Evolutionary conservation across 2,888 invertebrate genomes (phyloP).

Genomic region (Alsophila aescularia): DNA sequence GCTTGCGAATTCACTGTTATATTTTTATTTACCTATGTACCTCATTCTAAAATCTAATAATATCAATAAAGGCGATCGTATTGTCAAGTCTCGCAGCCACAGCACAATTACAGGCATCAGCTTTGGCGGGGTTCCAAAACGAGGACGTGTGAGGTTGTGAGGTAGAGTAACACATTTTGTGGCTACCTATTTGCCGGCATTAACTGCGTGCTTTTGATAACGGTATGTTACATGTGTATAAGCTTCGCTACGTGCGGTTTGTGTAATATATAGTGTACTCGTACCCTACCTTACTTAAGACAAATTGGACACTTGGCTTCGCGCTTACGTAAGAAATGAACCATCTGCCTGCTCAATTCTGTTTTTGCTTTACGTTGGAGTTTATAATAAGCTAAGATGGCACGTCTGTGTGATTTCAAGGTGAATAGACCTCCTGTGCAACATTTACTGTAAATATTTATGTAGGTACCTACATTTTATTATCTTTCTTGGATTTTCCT

Average conservation of each 20-base stretch:
- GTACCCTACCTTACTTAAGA: conserved; percentile 21
- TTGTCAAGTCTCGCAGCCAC: conserved; percentile 30
- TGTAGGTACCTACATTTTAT: too few relatives aligned
- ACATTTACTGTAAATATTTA: too few relatives aligned
- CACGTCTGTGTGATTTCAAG: too few relatives aligned
- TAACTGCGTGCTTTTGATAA: conserved; percentile 28
- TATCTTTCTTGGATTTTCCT: too few relatives aligned
- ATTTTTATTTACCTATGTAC: too few relatives aligned
- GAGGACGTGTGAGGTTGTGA: conserved; percentile 32
- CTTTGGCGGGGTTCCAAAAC: conserved; percentile 36
- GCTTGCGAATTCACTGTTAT: too few relatives aligned
- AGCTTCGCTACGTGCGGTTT: conserved; percentile 25
- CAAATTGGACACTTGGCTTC: conserved; percentile 23
- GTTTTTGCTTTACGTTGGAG: conserved; percentile 2
- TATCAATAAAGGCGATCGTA: conserved; percentile 19
- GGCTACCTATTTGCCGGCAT: conserved; percentile 32
- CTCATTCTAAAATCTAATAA: conserved; percentile 16
- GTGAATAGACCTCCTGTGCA: too few relatives aligned
- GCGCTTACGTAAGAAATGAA: conserved; percentile 17
- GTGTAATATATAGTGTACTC: conserved; percentile 18
- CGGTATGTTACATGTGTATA: conserved; percentile 20
- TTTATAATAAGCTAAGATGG: not conserved
- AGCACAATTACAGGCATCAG: conserved; percentile 31
- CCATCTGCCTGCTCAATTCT: conserved; percentile 1
- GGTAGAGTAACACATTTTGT: conserved; percentile 31